phyloP scores from a whole-genome alignment of 2,113 vertebrate genomes.

The Rutilus rutilus region DNA sequence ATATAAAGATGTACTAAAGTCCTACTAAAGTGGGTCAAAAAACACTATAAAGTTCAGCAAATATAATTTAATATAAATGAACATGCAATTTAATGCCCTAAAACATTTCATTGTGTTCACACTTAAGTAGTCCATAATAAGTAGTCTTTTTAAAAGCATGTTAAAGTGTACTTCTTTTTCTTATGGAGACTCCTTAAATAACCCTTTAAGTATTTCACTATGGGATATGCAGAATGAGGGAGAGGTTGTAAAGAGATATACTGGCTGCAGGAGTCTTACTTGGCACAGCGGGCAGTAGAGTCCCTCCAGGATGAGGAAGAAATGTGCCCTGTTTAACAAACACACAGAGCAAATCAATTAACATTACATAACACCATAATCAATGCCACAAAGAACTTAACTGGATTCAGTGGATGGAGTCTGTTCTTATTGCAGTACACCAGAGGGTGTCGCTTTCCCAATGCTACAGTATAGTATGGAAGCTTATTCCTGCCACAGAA shows the following conservation, averaged over 20 bases:
- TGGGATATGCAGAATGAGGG: not conserved
- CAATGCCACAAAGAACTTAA: not conserved
- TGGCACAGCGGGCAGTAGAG: not conserved
- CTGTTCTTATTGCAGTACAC: not conserved
- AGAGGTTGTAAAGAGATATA: not conserved
- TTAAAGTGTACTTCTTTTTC: not conserved
- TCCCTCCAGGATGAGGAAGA: constrained; percentile 17
- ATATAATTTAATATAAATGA: not conserved
- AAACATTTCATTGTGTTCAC: not conserved
- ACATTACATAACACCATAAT: not conserved
- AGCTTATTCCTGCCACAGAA: no score
- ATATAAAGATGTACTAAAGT: not conserved
- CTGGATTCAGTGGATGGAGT: not conserved
- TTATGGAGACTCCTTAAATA: not conserved
- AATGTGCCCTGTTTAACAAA: constrained; percentile 42
- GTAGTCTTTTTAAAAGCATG: not conserved
- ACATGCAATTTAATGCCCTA: not conserved
- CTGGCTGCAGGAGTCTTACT: constrained; percentile 26
- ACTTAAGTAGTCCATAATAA: not conserved
- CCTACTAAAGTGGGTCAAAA: not conserved
- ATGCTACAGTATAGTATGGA: no score
- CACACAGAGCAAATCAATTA: constrained; percentile 11
- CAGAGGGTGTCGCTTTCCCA: not conserved
- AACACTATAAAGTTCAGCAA: not conserved
- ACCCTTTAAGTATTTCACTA: not conserved